Conservation (phyloP, 2,797 vertebrate species). For the Triplophysa bombifrons region DNA sequence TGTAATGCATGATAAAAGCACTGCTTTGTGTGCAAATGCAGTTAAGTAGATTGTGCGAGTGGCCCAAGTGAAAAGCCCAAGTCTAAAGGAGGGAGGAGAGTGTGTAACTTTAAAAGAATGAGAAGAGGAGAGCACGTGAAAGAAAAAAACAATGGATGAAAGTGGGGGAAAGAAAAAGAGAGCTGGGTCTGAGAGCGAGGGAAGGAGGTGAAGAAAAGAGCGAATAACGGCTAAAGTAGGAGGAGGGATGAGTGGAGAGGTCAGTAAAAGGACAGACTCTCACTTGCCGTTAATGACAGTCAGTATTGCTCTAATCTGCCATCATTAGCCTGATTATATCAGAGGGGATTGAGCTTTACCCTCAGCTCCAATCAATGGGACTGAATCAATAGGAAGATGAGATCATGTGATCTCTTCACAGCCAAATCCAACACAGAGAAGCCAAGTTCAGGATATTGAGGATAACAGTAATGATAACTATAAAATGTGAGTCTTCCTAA, state of each 20-base stretch:
- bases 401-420: conserved; percentile 60
- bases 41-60: conserved; percentile 32
- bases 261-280: conserved; percentile 81
- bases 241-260: conserved; percentile 60
- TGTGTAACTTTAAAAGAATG: conserved; percentile 16
- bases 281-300: conserved; percentile 74
- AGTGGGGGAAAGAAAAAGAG: conserved; percentile 52
- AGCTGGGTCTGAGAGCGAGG: conserved; percentile 35
- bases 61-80: conserved; percentile 15
- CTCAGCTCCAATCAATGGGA: conserved; percentile 80
- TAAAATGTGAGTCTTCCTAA: background rate
- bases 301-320: conserved; percentile 80
- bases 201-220: conserved; percentile 45
- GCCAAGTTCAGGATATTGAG: background rate
- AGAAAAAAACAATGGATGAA: conserved; percentile 60
- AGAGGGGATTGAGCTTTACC: conserved; percentile 75
- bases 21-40: conserved; percentile 42
- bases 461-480: too few relatives aligned
- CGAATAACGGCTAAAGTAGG: conserved; percentile 38
- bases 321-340: conserved; percentile 83
- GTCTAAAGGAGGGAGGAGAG: conserved; percentile 7
- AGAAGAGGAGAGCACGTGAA: conserved; percentile 55
- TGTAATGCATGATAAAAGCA: conserved; percentile 35
- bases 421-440: conserved; percentile 7
- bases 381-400: conserved; percentile 76